phyloP scores from a whole-genome alignment of 2,888 invertebrate genomes.

The Papilio demoleus region DNA sequence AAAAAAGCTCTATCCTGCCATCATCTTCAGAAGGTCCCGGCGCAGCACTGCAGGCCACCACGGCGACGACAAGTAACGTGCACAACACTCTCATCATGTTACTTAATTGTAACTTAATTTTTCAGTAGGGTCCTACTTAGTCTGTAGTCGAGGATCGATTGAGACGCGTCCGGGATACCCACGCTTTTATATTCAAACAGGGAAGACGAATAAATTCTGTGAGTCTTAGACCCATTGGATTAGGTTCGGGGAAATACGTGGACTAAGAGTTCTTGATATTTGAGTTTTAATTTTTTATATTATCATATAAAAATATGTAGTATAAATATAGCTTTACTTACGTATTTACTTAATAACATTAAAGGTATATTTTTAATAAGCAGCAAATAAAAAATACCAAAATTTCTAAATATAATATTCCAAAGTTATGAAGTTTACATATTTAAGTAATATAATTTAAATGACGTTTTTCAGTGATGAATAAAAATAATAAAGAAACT shows the following conservation, averaged over 20 bases:
- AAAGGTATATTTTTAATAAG: too few species aligned
- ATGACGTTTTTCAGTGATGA: too few species aligned
- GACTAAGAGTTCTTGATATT: constrained; percentile 58
- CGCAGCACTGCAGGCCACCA: constrained; percentile 68
- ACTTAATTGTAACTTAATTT: constrained; percentile 26
- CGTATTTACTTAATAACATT: too few species aligned
- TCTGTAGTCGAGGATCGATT: constrained; percentile 65
- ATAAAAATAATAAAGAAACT: too few species aligned
- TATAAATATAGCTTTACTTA: too few species aligned
- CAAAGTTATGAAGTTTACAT: too few species aligned
- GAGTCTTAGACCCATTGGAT: constrained; percentile 44
- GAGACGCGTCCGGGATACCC: constrained; percentile 41
- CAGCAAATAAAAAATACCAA: too few species aligned
- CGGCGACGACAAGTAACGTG: constrained; percentile 60
- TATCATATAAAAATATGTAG: too few species aligned
- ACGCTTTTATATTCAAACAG: constrained; percentile 48
- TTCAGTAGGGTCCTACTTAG: constrained; percentile 54
- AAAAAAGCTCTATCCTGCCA: constrained; percentile 68
- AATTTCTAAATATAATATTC: too few species aligned
- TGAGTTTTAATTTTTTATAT: constrained; percentile 36
- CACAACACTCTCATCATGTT: constrained; percentile 71
- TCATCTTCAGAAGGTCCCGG: constrained; percentile 66
- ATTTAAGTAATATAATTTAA: too few species aligned
- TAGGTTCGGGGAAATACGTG: constrained; percentile 33
- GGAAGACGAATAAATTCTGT: constrained; percentile 46